phyloP scores from a whole-genome alignment of 2,888 invertebrate genomes.

The Clivina fossor region DNA sequence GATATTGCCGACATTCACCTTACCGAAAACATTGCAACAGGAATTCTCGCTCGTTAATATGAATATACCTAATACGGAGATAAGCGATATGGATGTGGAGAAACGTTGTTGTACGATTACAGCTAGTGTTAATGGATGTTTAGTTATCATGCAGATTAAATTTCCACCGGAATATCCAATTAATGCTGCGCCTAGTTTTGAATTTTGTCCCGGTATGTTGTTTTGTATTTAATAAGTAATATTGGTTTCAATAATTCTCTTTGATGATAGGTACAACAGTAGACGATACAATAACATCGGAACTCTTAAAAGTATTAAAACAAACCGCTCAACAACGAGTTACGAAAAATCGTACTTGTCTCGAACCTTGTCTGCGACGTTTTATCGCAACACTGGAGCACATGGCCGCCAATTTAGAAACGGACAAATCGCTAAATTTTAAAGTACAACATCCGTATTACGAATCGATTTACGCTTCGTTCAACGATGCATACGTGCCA shows the following conservation, averaged over 20 bases:
- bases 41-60: slow-evolving; percentile 76
- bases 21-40: slow-evolving; percentile 62
- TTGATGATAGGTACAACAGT: slow-evolving; percentile 48
- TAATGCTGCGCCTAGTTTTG: slow-evolving; percentile 66
- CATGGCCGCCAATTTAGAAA: slow-evolving; percentile 61
- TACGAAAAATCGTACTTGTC: slow-evolving; percentile 80
- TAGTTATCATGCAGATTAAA: slow-evolving; percentile 62
- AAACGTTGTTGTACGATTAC: slow-evolving; percentile 62
- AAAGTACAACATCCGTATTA: slow-evolving; percentile 41
- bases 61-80: slow-evolving; percentile 72
- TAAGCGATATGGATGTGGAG: slow-evolving; percentile 56
- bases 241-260: not conserved
- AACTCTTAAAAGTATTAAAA: slow-evolving; percentile 77
- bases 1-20: slow-evolving; percentile 7
- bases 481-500: slow-evolving; percentile 80
- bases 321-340: slow-evolving; percentile 81
- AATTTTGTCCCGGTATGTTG: slow-evolving; percentile 60
- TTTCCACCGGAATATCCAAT: slow-evolving; percentile 77
- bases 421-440: slow-evolving; percentile 47
- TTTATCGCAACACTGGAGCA: slow-evolving; percentile 66
- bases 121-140: slow-evolving; percentile 57
- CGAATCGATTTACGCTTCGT: slow-evolving; percentile 51
- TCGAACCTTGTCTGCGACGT: slow-evolving; percentile 82
- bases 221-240: not conserved
- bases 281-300: slow-evolving; percentile 69